Evolutionary conservation across 2,113 vertebrate genomes (phyloP).

Genomic region (Taxidea taxus): DNA sequence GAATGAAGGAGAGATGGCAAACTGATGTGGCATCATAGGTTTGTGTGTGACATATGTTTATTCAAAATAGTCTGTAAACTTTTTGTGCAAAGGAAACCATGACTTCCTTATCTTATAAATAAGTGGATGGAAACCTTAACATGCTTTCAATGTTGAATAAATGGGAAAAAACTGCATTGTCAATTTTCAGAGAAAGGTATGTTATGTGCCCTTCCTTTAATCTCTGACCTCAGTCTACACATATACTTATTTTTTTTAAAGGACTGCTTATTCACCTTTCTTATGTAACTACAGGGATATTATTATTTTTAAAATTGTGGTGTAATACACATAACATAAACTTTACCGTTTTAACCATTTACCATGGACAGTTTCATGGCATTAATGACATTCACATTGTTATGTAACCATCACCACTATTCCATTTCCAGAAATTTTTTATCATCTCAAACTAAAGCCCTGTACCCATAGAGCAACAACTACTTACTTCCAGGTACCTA

Average conservation of each 20-base stretch:
- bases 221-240: background rate
- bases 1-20: background rate
- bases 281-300: background rate
- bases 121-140: background rate
- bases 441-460: background rate
- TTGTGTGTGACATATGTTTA: background rate
- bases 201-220: background rate
- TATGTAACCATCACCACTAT: background rate
- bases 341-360: background rate
- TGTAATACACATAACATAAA: background rate
- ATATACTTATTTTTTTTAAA: background rate
- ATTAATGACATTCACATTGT: background rate
- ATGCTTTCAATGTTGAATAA: background rate
- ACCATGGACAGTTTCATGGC: background rate
- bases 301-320: background rate
- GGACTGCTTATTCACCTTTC: background rate
- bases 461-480: background rate
- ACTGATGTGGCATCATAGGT: background rate
- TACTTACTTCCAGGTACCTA: background rate
- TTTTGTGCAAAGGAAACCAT: background rate
- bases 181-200: background rate
- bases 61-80: background rate
- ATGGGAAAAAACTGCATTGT: background rate
- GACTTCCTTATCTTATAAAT: background rate
- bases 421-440: background rate